Base-by-base conservation (phyloP, 2,888 invertebrate species). In the Xestia ashworthii region DNA sequence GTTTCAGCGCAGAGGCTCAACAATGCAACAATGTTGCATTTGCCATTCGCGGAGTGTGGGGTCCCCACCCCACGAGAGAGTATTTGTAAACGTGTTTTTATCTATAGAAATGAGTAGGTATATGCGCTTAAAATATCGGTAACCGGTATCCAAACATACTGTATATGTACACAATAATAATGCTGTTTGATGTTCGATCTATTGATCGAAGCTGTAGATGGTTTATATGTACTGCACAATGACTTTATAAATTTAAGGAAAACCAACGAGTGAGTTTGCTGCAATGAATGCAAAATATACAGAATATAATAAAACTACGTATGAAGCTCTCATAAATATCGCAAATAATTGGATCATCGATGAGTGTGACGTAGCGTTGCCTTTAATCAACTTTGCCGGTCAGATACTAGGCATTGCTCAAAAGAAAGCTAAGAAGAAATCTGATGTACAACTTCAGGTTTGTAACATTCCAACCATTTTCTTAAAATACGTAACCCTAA, bases 281-380 rank as follows among this genome's bases (percentile, higher is more conserved):
- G 73, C 89, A 46, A 95, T 95, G 94, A 93, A 91, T 82, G 86
- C 86, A 9, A 95, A 89, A 90, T 96, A 95, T 79, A 93, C 91
- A 66, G 96, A 96, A 58, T 96, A 96, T 76, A 82, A 75, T n/a
- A 96, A 96, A 90, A 93, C 88, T 71, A 92, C 91, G 6, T 95
- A 93, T 72, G 96, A 96, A 6, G 91, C 73, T 81, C 91, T 96
- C 8, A 84, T 96, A 38, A 94, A 93, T 80, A 93, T 95, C 53
- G 95, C 96, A 22, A 95, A 94, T 83, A 96, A 96, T 84, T 96
- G 96, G 96, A 82, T 94, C 25, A 79, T 94, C 48, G 95, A 95
- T 75, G 92, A 93, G 74, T 86, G 92, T 71, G 96, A 96, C 48
- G 12, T 96, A 9, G 95, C 94, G 11, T 82, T 25, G 48, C 96